phyloP scores from a whole-genome alignment of 2,888 invertebrate genomes.

The Microctonus hyperodae region DNA sequence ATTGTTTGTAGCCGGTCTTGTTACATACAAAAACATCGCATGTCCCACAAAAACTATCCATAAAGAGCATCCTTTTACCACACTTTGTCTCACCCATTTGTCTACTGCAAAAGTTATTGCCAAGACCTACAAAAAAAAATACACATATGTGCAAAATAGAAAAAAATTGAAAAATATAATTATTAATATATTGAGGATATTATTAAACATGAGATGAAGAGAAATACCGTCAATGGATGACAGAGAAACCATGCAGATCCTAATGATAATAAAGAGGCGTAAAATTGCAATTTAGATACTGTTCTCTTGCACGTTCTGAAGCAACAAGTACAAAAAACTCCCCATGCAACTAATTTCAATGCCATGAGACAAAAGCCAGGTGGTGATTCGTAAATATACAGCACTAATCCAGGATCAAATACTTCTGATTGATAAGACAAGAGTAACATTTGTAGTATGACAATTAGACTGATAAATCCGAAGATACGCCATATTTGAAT shows the following conservation, averaged over 20 bases:
- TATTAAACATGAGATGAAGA: neutral
- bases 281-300: conserved; percentile 50
- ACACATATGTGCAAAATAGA: neutral
- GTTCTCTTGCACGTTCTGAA: conserved; percentile 59
- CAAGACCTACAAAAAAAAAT: conserved; percentile 69
- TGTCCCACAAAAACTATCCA: conserved; percentile 55
- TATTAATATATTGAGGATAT: too few relatives aligned
- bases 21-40: conserved; percentile 53
- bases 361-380: conserved; percentile 85
- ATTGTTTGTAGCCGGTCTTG: conserved; percentile 52
- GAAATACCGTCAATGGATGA: conserved; percentile 53
- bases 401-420: conserved; percentile 90
- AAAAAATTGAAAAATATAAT: neutral
- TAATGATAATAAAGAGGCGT: conserved; percentile 52
- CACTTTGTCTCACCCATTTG: conserved; percentile 80
- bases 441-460: conserved; percentile 75
- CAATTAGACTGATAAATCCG: conserved; percentile 80
- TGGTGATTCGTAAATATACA: conserved; percentile 90
- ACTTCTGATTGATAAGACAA: conserved; percentile 84
- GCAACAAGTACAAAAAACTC: conserved; percentile 71
- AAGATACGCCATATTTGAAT: conserved; percentile 79
- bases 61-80: conserved; percentile 64
- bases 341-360: conserved; percentile 81
- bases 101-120: conserved; percentile 72
- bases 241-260: conserved; percentile 57